A percentile compares a stretch with the other conserved stretches of the same genome.
phyloP scores from a whole-genome alignment of 2,113 vertebrate species.

The Formicarius rufipectus region DNA sequence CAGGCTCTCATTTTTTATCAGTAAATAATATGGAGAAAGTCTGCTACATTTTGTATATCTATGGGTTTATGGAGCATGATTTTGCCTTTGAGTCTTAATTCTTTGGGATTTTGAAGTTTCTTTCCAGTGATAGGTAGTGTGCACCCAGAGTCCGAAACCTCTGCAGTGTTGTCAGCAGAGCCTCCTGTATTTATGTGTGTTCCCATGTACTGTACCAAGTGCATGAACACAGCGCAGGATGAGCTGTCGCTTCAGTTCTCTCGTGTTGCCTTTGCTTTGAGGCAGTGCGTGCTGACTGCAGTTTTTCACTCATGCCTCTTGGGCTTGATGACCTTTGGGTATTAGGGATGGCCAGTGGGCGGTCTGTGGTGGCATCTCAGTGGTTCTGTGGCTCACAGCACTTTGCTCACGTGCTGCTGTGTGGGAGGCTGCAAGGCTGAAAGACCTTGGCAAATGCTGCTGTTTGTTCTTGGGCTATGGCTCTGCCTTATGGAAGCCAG shows the following conservation, averaged over 20 bases:
- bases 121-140: not conserved
- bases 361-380: not conserved
- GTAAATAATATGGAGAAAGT: not conserved
- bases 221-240: not conserved
- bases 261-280: not conserved
- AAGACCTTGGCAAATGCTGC: not conserved
- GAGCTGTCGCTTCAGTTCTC: not conserved
- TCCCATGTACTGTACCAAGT: not conserved
- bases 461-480: not conserved
- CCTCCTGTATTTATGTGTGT: not conserved
- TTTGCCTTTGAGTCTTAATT: not conserved
- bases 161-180: not conserved
- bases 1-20: not conserved
- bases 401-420: not conserved
- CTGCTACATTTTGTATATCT: not conserved
- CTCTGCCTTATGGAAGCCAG: not conserved
- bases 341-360: not conserved
- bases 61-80: not conserved
- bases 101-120: not conserved
- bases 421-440: not conserved
- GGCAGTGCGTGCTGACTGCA: fast-evolving
- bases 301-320: not conserved
- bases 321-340: not conserved
- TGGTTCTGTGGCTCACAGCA: not conserved
- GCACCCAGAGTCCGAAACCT: not conserved